These are phyloP conservation scores for Acropora yongei DNA, from an alignment of 64 coral and sea anemone species.

Conservation along the genomic window DNA sequence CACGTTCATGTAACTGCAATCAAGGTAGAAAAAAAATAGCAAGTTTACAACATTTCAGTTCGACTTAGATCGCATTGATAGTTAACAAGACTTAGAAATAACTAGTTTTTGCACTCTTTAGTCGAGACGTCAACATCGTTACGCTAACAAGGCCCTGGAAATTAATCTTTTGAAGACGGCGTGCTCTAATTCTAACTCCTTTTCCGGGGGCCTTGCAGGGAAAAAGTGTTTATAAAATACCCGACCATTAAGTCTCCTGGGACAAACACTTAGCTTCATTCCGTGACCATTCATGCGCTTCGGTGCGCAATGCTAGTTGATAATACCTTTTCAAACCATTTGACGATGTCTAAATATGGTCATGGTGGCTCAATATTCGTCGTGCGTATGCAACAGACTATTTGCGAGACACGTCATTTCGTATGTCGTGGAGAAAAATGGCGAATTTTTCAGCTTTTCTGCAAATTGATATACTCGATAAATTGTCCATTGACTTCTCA, in stretches of 20 bases:
- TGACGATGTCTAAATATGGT: neutral
- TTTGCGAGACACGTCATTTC: neutral
- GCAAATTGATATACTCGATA: constrained; percentile 2
- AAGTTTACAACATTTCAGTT: neutral
- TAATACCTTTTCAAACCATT: constrained; percentile 15
- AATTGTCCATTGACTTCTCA: constrained; percentile 18
- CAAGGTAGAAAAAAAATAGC: neutral
- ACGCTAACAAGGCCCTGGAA: constrained; percentile 11
- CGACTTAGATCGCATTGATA: constrained; percentile 10
- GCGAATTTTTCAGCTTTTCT: constrained; percentile 33
- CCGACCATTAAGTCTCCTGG: neutral
- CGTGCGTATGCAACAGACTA: neutral
- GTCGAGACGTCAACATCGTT: neutral
- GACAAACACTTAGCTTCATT: constrained; percentile 21
- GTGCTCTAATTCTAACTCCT: neutral
- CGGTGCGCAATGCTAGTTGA: constrained; percentile 13
- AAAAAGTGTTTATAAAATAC: neutral
- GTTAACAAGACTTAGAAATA: constrained; percentile 6
- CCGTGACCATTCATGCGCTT: constrained; percentile 8
- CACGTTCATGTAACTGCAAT: constrained; percentile 13
- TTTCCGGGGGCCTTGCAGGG: neutral
- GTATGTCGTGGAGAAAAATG: constrained; percentile 8
- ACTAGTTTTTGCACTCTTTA: constrained; percentile 1
- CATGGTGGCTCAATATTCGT: neutral
- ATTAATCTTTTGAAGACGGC: constrained; percentile 27